These are phyloP conservation scores for Subacronicta megacephala DNA, from an alignment of 2,888 invertebrate species.

Conservation along the genomic window DNA sequence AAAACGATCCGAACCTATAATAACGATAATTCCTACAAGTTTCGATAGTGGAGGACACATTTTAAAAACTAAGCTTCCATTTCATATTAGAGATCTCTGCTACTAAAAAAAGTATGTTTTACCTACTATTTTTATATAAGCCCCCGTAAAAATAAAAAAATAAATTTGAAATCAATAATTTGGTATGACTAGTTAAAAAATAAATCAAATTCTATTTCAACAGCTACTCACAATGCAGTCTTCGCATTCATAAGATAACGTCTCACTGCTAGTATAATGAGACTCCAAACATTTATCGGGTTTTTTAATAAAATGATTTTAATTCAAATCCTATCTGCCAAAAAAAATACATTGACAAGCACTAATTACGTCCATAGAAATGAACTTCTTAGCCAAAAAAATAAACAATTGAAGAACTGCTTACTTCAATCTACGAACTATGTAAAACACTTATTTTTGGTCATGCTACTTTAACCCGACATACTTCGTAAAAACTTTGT, in stretches of 20 bases:
- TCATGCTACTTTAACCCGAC: constrained; percentile 68
- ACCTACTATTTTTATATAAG: no score
- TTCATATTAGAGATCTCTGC: not conserved
- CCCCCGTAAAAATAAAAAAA: no score
- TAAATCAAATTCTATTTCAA: no score
- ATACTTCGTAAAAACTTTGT: constrained; percentile 44
- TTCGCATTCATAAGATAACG: not conserved
- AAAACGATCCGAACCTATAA: not conserved
- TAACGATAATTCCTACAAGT: no score
- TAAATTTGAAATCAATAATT: no score
- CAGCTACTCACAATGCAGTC: no score
- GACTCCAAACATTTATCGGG: not conserved
- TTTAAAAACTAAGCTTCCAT: not conserved
- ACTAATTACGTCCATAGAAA: constrained; percentile 47
- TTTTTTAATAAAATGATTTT: not conserved
- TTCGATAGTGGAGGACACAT: no score
- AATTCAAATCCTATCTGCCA: constrained; percentile 11
- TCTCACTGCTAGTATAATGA: not conserved
- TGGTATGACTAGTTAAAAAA: no score
- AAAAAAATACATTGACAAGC: constrained; percentile 53
- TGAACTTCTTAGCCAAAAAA: constrained; percentile 27
- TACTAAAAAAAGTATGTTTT: no score
- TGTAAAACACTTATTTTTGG: constrained; percentile 63
- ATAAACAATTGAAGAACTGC: constrained; percentile 36
- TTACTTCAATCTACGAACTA: constrained; percentile 63